Conservation (phyloP, 2,113 vertebrate species). For the Microtus montanus region DNA sequence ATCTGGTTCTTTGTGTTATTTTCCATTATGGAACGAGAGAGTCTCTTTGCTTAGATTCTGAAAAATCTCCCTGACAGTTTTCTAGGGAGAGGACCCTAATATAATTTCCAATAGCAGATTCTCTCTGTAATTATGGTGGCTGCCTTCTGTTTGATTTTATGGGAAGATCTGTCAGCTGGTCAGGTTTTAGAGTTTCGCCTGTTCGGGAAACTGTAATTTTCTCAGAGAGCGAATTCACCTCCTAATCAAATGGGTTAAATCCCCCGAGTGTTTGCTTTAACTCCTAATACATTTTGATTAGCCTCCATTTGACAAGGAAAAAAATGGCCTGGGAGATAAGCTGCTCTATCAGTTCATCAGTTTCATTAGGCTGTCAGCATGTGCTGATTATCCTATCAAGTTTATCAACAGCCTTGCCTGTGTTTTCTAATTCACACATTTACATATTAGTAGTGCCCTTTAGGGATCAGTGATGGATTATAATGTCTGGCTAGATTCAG, state of each 20-base stretch:
- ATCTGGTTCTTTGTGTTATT: slow-evolving; percentile 49
- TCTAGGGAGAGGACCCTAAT: not conserved
- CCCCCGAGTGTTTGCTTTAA: slow-evolving; percentile 48
- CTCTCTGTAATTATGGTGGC: slow-evolving; percentile 5
- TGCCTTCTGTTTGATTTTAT: slow-evolving; percentile 62
- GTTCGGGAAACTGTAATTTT: slow-evolving; percentile 69
- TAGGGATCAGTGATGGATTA: slow-evolving; percentile 74
- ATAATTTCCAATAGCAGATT: slow-evolving; percentile 52
- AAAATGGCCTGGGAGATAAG: slow-evolving; percentile 64
- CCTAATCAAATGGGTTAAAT: slow-evolving; percentile 70
- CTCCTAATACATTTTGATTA: slow-evolving; percentile 75
- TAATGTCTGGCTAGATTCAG: slow-evolving; percentile 62
- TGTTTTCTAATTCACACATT: slow-evolving; percentile 72
- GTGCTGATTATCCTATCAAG: slow-evolving; percentile 76
- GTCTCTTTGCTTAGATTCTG: not conserved
- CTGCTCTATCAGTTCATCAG: slow-evolving; percentile 63
- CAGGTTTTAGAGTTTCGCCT: slow-evolving; percentile 51
- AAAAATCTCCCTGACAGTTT: slow-evolving; percentile 54
- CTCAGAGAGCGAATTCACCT: slow-evolving; percentile 46
- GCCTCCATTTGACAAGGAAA: slow-evolving; percentile 67
- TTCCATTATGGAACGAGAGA: slow-evolving; percentile 34
- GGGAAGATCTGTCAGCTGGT: slow-evolving; percentile 57
- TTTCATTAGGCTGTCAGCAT: slow-evolving; percentile 77
- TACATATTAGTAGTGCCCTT: slow-evolving; percentile 64
- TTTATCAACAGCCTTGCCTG: slow-evolving; percentile 65